Evolutionary conservation across 2,113 vertebrate species (phyloP).

Genomic region (Rhinogobius similis): DNA sequence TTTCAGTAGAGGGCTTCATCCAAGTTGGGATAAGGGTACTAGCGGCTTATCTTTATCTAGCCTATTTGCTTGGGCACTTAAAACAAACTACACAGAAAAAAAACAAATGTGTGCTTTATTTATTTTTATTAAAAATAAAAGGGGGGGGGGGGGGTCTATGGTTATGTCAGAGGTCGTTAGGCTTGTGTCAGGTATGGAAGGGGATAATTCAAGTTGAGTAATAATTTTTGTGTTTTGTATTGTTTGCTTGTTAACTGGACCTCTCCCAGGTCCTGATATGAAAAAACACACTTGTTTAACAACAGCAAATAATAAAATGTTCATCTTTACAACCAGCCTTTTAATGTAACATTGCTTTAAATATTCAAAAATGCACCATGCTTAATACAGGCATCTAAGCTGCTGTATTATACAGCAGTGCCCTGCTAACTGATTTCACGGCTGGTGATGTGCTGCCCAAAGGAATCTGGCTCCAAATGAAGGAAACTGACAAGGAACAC

Average conservation of each 20-base stretch:
- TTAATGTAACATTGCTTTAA: not conserved
- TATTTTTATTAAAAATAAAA: no score
- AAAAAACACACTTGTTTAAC: not conserved
- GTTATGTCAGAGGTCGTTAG: not conserved
- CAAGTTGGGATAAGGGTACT: not conserved
- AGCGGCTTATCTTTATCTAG: no score
- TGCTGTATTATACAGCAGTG: conserved; percentile 25
- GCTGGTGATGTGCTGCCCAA: conserved; percentile 34
- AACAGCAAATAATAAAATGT: no score
- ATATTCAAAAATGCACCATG: conserved; percentile 2
- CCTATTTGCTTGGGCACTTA: not conserved
- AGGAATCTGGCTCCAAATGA: conserved; percentile 40
- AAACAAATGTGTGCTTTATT: no score
- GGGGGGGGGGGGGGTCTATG: no score
- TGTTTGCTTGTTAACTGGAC: not conserved
- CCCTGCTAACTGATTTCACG: conserved; percentile 48
- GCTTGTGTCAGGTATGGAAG: not conserved
- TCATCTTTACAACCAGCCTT: no score
- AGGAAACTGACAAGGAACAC: conserved; percentile 23
- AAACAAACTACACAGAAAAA: no score
- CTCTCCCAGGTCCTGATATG: not conserved
- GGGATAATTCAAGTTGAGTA: conserved; percentile 6
- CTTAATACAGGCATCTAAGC: conserved; percentile 21
- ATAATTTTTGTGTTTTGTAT: not conserved
- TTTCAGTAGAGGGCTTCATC: conserved; percentile 16